Evolutionary conservation across 2,888 invertebrate genomes (phyloP).

Genomic region (Hypercompe scribonia): DNA sequence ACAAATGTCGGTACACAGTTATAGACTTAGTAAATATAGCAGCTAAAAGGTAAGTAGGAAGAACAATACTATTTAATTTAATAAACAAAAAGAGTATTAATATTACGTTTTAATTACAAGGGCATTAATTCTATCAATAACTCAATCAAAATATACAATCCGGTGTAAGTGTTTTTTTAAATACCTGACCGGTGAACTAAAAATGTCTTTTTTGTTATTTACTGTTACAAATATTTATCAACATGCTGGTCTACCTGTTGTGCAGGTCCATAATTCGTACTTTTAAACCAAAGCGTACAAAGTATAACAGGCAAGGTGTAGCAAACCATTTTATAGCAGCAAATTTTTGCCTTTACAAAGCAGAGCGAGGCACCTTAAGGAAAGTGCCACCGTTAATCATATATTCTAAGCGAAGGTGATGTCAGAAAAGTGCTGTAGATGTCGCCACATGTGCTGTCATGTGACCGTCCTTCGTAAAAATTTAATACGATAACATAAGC

Average conservation of each 20-base stretch:
- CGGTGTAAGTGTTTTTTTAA: too few species aligned
- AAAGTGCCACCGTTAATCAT: slow-evolving; percentile 18
- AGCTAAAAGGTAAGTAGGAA: neutral
- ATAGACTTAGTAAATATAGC: neutral
- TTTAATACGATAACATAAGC: slow-evolving; percentile 13
- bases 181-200: too few species aligned
- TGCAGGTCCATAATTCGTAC: neutral
- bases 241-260: neutral
- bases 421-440: slow-evolving; percentile 15
- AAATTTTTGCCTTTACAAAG: slow-evolving; percentile 14
- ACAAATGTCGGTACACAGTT: neutral
- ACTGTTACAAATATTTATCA: neutral
- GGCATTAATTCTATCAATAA: too few species aligned
- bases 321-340: neutral
- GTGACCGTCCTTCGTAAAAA: slow-evolving; percentile 12
- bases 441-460: slow-evolving; percentile 15
- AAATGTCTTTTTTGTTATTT: neutral
- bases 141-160: too few species aligned
- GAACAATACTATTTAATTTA: neutral
- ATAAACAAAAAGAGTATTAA: neutral
- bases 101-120: neutral
- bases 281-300: neutral
- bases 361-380: slow-evolving; percentile 5
- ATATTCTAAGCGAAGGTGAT: slow-evolving; percentile 15
- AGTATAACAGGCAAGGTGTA: neutral